Base-by-base conservation (phyloP, 2,888 invertebrate genomes). In the Schrankia costaestrigalis region DNA sequence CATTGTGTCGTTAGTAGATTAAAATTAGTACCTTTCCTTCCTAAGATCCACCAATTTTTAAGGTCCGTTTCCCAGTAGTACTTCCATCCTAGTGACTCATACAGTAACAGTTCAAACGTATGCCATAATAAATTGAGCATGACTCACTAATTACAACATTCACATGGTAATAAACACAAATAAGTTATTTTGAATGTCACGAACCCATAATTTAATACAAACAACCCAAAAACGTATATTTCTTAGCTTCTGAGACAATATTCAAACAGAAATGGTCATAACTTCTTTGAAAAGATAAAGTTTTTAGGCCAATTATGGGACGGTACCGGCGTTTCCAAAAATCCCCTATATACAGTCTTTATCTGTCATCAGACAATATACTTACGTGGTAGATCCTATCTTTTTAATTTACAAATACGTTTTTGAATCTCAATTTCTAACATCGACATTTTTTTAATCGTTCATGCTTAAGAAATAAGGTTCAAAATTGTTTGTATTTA, bases 261-360 rank as follows among this genome's bases (percentile, higher is more conserved):
- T 62, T 54, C 60, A 59, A 60, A 68, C 71, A 67, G 63, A 78
- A 84, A 81, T 74, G 79, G 73, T 79, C 79, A 78, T 73, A 72
- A 72, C 55, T 86, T 85, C 85, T 71, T 63, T 73, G 85, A 84
- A 86, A 60, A 81, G 78, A 82, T 85, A 81, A 84, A 77, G 57
- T 71, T 71, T 55, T 73, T 68, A 49, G 60, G 56, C 82, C 85
- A 84, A 83, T 85, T 85, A 84, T 74, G 73, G 76, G 49, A 52
- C 69, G 56, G 59, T 56, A 71, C 79, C 80, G 78, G 81, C 61
- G 71, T 80, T 83, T 83, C 82, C 83, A 79, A 83, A 84, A 84
- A 84, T 79, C 71, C 62, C 61, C 71, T 71, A 75, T 72, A 70
- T 58, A 61, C 57, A 60, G 48, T 51, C 61, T 73, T 81, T 81